Conservation (phyloP, 2,888 invertebrate genomes). For the Ethmia dodecea region DNA sequence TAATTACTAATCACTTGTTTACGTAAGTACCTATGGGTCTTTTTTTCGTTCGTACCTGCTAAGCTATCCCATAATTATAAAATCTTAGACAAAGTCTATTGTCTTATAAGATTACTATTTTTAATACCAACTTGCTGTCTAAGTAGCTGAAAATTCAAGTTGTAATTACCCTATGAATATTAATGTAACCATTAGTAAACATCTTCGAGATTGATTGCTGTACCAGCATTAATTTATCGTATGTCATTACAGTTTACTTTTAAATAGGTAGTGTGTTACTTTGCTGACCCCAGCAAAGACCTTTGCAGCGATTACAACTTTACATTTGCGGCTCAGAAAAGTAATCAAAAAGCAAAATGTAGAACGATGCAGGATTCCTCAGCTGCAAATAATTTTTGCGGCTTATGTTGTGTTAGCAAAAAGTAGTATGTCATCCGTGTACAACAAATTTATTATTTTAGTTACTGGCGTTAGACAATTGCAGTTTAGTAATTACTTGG, state of each 20-base stretch:
- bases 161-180: not conserved
- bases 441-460: constrained; percentile 11
- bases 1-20: no score
- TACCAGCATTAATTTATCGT: constrained; percentile 28
- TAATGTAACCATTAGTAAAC: not conserved
- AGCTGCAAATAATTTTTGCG: not conserved
- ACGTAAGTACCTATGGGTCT: no score
- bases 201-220: constrained; percentile 18
- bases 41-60: no score
- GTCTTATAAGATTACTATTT: no score
- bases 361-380: not conserved
- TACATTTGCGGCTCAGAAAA: constrained; percentile 3
- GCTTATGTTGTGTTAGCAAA: constrained; percentile 1
- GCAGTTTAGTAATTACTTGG: constrained; percentile 15
- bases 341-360: constrained; percentile 2
- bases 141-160: not conserved
- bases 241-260: constrained; percentile 33
- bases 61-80: no score
- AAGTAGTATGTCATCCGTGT: constrained; percentile 16
- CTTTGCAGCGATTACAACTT: constrained; percentile 5
- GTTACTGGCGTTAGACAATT: constrained; percentile 10
- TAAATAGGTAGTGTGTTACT: constrained; percentile 29
- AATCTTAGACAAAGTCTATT: no score
- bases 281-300: constrained; percentile 20
- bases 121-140: no score